Percentiles rank a stretch among this genome's conserved stretches.
Conservation (phyloP, 2,797 vertebrate genomes). For the Poecilia picta region DNA sequence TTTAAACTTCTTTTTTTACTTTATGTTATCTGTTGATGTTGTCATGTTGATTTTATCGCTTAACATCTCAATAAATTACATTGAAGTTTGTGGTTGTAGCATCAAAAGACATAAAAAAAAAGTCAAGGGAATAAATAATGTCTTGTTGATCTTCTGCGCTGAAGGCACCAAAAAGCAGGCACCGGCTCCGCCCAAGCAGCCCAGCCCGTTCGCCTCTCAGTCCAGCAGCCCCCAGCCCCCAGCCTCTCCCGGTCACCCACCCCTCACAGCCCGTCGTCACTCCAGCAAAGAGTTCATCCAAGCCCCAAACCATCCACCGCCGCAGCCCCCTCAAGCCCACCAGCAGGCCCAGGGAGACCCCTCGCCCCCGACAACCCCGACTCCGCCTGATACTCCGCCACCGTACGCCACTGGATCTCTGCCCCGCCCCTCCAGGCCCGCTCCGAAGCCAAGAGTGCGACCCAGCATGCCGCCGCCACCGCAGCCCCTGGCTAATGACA, state of each 20-base stretch:
- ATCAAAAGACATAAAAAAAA: not conserved
- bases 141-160: slow-evolving; percentile 22
- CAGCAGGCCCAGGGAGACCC: slow-evolving; percentile 53
- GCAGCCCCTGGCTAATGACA: slow-evolving; percentile 82
- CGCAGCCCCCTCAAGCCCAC: slow-evolving; percentile 85
- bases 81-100: not conserved
- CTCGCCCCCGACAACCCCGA: slow-evolving; percentile 87
- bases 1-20: not conserved
- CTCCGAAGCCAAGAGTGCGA: slow-evolving; percentile 88
- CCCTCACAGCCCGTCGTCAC: slow-evolving; percentile 81
- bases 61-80: not conserved
- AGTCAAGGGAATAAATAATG: not conserved
- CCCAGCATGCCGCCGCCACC: slow-evolving; percentile 91
- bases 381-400: slow-evolving; percentile 86
- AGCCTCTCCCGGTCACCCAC: slow-evolving; percentile 60
- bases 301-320: slow-evolving; percentile 92
- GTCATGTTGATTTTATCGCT: not conserved
- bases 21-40: not conserved
- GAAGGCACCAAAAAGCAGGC: slow-evolving; percentile 95
- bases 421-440: slow-evolving; percentile 86
- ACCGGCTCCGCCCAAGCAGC: slow-evolving; percentile 80
- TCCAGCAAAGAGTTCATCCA: slow-evolving; percentile 86
- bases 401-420: slow-evolving; percentile 79
- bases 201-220: slow-evolving; percentile 75
- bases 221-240: slow-evolving; percentile 38